Evolutionary conservation across 1,140 invertebrate genomes (phyloP).

Genomic region (Zophobas atratus): DNA sequence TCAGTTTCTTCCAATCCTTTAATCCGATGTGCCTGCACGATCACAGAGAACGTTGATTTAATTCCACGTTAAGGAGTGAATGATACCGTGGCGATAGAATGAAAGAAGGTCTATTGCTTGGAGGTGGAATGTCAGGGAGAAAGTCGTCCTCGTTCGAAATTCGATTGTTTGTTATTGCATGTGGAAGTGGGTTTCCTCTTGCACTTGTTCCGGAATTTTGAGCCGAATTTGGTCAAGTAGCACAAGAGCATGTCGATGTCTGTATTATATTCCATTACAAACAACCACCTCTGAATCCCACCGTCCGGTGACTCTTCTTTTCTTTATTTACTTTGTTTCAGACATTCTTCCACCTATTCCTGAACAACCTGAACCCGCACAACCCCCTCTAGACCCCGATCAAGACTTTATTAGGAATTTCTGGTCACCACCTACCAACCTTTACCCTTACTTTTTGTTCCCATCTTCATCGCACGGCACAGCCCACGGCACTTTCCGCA

Average conservation of each 20-base stretch:
- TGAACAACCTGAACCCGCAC: conserved; percentile 73
- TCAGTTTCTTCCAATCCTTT: conserved; percentile 42
- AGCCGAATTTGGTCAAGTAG: conserved; percentile 5
- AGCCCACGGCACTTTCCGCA: conserved; percentile 65
- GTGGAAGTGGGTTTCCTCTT: conserved; percentile 13
- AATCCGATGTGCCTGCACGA: conserved; percentile 48
- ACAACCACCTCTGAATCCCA: background rate
- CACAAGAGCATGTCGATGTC: conserved; percentile 28
- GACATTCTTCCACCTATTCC: conserved; percentile 73
- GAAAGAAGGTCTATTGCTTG: conserved; percentile 14
- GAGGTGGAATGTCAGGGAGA: conserved; percentile 23
- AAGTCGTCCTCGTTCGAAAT: conserved; percentile 29
- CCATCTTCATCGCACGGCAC: conserved; percentile 66
- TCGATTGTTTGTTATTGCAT: conserved; percentile 34
- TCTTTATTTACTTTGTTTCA: conserved; percentile 70
- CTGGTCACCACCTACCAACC: conserved; percentile 72
- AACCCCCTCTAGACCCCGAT: conserved; percentile 71
- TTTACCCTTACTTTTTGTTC: conserved; percentile 74
- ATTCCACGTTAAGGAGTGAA: conserved; percentile 45
- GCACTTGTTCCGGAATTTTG: conserved; percentile 26
- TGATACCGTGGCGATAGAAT: conserved; percentile 21
- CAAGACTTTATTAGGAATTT: conserved; percentile 71
- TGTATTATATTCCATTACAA: conserved; percentile 8
- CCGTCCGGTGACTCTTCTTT: conserved; percentile 8
- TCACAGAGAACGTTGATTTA: conserved; percentile 47